Conservation (phyloP, 2,113 vertebrate species). For the Gavialis gangeticus region DNA sequence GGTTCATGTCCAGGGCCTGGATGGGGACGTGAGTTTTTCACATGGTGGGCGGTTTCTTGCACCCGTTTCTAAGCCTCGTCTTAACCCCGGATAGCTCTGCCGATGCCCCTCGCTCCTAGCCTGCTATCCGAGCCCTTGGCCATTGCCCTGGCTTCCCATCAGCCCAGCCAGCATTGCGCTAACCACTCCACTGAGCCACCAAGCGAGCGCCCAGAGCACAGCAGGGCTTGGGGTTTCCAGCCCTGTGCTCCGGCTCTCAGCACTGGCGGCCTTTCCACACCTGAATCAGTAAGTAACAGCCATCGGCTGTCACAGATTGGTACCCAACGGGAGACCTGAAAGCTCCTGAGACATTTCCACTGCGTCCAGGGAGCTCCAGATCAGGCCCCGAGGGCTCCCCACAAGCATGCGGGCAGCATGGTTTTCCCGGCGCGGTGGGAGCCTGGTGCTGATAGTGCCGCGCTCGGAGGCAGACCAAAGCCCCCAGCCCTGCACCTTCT, state of each 20-base stretch:
- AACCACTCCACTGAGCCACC: background rate
- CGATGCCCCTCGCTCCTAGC: background rate
- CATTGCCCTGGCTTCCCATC: background rate
- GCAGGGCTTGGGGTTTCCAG: background rate
- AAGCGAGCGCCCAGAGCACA: too few species aligned
- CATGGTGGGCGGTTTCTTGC: background rate
- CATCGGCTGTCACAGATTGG: too few species aligned
- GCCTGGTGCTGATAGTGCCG: background rate
- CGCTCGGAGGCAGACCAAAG: too few species aligned
- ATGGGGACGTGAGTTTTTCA: background rate
- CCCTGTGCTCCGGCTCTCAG: background rate
- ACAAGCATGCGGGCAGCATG: too few species aligned
- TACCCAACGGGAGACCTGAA: too few species aligned
- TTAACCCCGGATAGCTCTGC: background rate
- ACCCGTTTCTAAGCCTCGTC: background rate
- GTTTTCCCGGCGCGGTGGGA: too few species aligned
- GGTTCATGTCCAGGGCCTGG: background rate
- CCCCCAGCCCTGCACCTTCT: constrained; percentile 80
- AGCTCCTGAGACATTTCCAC: too few species aligned
- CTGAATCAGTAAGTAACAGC: background rate
- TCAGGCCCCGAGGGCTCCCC: too few species aligned
- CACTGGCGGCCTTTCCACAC: background rate
- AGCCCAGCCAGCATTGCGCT: background rate
- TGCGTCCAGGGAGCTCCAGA: too few species aligned
- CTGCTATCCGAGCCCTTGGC: background rate